Evolutionary conservation across 1,140 invertebrate genomes (phyloP).

Genomic region (Diprion similis): DNA sequence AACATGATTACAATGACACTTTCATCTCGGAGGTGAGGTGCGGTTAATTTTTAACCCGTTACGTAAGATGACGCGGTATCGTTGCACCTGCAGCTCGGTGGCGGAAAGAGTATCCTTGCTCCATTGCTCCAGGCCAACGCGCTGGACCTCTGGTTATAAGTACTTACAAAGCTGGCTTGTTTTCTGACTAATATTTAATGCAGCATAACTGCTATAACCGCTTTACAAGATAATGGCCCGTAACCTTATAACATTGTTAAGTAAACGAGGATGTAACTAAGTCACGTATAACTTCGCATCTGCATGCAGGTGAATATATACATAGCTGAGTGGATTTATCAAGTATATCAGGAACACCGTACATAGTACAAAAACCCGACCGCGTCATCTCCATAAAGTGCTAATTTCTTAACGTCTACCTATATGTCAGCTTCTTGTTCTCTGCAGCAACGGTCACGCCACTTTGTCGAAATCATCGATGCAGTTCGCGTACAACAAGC

Average conservation of each 20-base stretch:
- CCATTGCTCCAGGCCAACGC: neutral
- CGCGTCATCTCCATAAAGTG: too few relatives aligned
- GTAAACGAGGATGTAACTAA: neutral
- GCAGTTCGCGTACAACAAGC: too few relatives aligned
- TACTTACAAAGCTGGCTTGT: neutral
- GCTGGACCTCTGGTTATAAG: neutral
- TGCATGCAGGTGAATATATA: too few relatives aligned
- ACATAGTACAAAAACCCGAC: too few relatives aligned
- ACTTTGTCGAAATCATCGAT: too few relatives aligned
- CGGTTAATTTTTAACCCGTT: neutral
- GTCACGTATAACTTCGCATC: neutral
- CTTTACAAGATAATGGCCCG: neutral
- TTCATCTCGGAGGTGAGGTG: neutral
- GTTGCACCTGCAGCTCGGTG: neutral
- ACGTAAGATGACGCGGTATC: neutral
- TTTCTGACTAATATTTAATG: neutral
- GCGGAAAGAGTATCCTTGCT: neutral
- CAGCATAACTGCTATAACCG: constrained; percentile 2
- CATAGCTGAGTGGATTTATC: too few relatives aligned
- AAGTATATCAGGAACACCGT: too few relatives aligned
- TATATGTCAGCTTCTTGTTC: too few relatives aligned
- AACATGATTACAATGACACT: neutral
- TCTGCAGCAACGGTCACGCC: too few relatives aligned
- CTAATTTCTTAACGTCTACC: too few relatives aligned
- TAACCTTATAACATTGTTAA: neutral